Percentiles rank a stretch among this genome's conserved stretches.
Evolutionary conservation across 2,888 invertebrate genomes (phyloP).

Genomic region (Cylloceria caligata): DNA sequence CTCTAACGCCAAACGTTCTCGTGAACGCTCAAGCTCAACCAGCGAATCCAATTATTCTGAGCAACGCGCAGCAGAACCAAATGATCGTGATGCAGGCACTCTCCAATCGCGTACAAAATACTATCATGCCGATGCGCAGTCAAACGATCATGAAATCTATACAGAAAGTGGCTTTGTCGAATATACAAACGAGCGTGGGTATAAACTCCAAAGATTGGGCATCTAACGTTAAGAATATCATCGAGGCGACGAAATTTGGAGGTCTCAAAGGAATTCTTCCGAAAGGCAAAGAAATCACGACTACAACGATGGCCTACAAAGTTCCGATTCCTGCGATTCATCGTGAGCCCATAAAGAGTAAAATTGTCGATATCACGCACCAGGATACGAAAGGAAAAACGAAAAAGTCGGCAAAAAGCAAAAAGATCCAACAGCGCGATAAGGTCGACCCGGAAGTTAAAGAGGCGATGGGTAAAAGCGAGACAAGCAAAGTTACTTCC

Average conservation of each 20-base stretch:
- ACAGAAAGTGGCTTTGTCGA: conserved; percentile 79
- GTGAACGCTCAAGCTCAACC: conserved; percentile 80
- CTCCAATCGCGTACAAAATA: conserved; percentile 77
- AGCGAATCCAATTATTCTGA: conserved; percentile 80
- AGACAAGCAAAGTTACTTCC: conserved; percentile 50
- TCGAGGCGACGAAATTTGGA: conserved; percentile 81
- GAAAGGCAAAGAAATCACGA: conserved; percentile 81
- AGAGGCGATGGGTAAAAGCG: conserved; percentile 26
- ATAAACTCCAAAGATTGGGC: conserved; percentile 81
- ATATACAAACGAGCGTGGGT: conserved; percentile 77
- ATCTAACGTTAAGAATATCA: conserved; percentile 81
- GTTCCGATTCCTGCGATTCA: conserved; percentile 83
- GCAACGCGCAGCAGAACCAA: conserved; percentile 80
- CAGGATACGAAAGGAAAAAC: conserved; percentile 62
- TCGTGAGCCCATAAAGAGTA: conserved; percentile 72
- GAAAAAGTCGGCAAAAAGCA: conserved; percentile 59
- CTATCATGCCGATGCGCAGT: conserved; percentile 79
- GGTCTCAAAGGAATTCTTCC: conserved; percentile 82
- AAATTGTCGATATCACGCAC: conserved; percentile 53
- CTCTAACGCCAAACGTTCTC: conserved; percentile 80
- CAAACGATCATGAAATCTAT: conserved; percentile 79
- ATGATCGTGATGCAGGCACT: conserved; percentile 83
- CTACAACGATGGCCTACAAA: conserved; percentile 83
- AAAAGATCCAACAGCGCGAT: conserved; percentile 61
- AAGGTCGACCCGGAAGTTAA: conserved; percentile 55